phyloP scores from a whole-genome alignment of 2,113 vertebrate species.

The Eptatretus burgeri region DNA sequence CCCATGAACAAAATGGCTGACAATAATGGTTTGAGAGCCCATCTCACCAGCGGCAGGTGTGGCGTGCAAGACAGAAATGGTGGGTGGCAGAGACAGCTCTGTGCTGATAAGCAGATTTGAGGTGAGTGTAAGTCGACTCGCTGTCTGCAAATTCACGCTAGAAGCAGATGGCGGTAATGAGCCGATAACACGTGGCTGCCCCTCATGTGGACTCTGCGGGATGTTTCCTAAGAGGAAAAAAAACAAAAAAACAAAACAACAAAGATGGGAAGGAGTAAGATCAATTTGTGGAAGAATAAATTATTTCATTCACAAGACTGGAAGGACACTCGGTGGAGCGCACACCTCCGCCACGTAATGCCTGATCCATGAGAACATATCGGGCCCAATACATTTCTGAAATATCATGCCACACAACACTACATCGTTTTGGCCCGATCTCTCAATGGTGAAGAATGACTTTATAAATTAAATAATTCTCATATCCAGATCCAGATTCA shows the following conservation, averaged over 20 bases:
- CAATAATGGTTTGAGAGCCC: no score
- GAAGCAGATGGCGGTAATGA: conserved; percentile 61
- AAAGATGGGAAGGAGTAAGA: background rate
- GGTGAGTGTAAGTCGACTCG: conserved; percentile 82
- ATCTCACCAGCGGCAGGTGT: conserved; percentile 69
- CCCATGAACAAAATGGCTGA: no score
- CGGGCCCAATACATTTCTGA: no score
- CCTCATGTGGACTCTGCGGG: background rate
- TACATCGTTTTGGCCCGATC: background rate
- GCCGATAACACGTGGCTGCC: background rate
- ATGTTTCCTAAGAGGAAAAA: background rate
- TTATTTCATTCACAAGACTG: background rate
- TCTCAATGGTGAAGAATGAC: no score
- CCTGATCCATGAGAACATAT: no score
- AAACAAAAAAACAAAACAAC: background rate
- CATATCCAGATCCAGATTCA: no score
- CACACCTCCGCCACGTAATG: no score
- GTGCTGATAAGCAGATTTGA: conserved; percentile 68
- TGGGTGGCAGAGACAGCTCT: conserved; percentile 43
- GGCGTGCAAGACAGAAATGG: conserved; percentile 65
- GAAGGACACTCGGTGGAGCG: no score
- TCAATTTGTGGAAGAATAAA: background rate
- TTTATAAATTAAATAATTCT: no score
- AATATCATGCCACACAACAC: background rate
- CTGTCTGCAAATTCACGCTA: conserved; percentile 76